A percentile compares a stretch with the other conserved stretches of the same genome.
These are phyloP conservation scores for Hydroisotoma schaefferi DNA, from an alignment of 2,888 invertebrate species.

Conservation along the genomic window DNA sequence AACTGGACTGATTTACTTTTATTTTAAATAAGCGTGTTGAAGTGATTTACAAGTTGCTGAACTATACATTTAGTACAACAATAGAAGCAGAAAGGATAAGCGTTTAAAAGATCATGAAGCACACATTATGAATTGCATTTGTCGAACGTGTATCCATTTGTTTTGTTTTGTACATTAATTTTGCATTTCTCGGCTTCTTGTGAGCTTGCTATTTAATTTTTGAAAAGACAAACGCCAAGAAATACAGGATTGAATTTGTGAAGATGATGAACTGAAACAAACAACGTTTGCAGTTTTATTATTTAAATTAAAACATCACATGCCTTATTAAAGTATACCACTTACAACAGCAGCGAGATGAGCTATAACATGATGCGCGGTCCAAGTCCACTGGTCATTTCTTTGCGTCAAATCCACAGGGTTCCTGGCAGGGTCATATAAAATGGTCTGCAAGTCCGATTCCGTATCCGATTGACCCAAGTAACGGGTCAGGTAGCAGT, in stretches of 20 bases:
- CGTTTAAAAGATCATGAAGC: too few species aligned
- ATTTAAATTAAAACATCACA: too few species aligned
- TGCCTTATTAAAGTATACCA: background rate
- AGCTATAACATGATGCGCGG: background rate
- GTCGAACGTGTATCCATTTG: too few species aligned
- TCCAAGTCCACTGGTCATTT: background rate
- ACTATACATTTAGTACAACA: too few species aligned
- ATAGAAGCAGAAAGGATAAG: too few species aligned
- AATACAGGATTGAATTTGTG: background rate
- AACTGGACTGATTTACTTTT: background rate
- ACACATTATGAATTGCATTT: too few species aligned
- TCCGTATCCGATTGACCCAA: background rate
- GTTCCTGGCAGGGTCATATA: slow-evolving; percentile 3
- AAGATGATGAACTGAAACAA: slow-evolving; percentile 8
- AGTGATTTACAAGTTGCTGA: too few species aligned
- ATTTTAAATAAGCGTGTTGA: too few species aligned
- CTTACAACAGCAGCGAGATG: slow-evolving; percentile 9
- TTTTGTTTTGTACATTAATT: too few species aligned
- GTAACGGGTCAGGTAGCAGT: slow-evolving; percentile 10
- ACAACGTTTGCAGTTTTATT: background rate
- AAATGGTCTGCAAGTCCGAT: background rate
- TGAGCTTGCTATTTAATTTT: too few species aligned
- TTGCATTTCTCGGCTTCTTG: too few species aligned
- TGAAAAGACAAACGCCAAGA: slow-evolving; percentile 3
- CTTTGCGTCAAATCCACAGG: background rate